A percentile compares a stretch with the other conserved stretches of the same genome.
These are phyloP conservation scores for Kryptopterus vitreolus DNA, from an alignment of 2,797 vertebrate species.

Conservation along the genomic window DNA sequence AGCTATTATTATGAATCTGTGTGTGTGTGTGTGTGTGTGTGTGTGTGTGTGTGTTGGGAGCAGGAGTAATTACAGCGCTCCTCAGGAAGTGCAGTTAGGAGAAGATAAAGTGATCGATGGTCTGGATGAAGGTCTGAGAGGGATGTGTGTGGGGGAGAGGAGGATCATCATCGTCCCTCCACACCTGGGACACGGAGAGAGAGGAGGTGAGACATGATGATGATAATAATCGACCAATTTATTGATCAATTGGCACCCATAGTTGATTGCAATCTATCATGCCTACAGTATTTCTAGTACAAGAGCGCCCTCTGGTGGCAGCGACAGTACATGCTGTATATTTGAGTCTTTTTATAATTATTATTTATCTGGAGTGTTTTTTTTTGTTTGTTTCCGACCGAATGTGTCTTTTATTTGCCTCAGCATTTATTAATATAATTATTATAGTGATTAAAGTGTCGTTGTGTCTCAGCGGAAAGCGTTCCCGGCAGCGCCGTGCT, in stretches of 20 bases:
- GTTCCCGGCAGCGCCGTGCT: slow-evolving; percentile 92
- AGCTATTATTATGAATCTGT: background rate
- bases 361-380: too few relatives aligned
- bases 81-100: slow-evolving; percentile 85
- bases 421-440: too few relatives aligned
- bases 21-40: slow-evolving; percentile 5
- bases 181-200: slow-evolving; percentile 91
- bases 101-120: slow-evolving; percentile 91
- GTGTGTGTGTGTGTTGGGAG: background rate
- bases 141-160: slow-evolving; percentile 90
- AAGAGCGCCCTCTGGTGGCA: too few relatives aligned
- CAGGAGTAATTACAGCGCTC: slow-evolving; percentile 78
- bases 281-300: too few relatives aligned
- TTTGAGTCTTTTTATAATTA: too few relatives aligned
- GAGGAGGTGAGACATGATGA: slow-evolving; percentile 75
- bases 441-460: too few relatives aligned
- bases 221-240: too few relatives aligned
- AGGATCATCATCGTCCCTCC: slow-evolving; percentile 83
- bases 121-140: slow-evolving; percentile 81
- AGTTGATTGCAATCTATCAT: too few relatives aligned
- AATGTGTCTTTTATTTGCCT: too few relatives aligned
- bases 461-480: slow-evolving; percentile 65
- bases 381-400: too few relatives aligned
- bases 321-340: too few relatives aligned
- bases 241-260: too few relatives aligned